A percentile compares a stretch with the other conserved stretches of the same genome.
Conservation (phyloP, 2,888 invertebrate genomes). For the Scaptodrosophila latifasciaeformis region DNA sequence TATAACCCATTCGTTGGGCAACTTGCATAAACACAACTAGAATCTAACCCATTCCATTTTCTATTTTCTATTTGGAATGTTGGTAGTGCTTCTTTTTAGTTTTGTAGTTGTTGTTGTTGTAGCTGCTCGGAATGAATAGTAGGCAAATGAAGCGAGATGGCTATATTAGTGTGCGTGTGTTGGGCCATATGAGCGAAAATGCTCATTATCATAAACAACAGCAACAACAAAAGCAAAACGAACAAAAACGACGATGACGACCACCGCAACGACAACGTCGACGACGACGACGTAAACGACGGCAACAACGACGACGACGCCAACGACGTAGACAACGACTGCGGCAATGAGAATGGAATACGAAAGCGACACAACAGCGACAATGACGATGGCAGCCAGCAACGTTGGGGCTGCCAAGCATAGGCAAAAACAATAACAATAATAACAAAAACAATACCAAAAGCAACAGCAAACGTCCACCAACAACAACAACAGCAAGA, state of each 20-base stretch:
- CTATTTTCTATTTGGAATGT: background rate
- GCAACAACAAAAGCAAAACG: conserved; percentile 24
- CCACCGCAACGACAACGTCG: conserved; percentile 19
- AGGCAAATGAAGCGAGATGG: conserved; percentile 68
- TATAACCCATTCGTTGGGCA: conserved; percentile 5
- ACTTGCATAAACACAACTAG: conserved; percentile 12
- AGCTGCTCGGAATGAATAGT: conserved; percentile 19
- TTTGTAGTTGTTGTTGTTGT: conserved; percentile 7
- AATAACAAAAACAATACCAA: too few species aligned
- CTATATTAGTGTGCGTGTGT: conserved; percentile 51
- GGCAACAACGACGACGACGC: conserved; percentile 28
- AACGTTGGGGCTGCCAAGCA: too few species aligned
- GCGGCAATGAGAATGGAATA: conserved; percentile 9
- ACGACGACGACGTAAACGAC: background rate
- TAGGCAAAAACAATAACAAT: too few species aligned
- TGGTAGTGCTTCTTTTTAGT: background rate
- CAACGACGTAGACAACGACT: conserved; percentile 20
- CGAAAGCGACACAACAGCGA: background rate
- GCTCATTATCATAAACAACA: conserved; percentile 68
- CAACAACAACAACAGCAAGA: conserved; percentile 34
- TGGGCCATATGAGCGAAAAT: conserved; percentile 61
- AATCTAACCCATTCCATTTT: conserved; percentile 28
- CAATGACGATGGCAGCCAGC: too few species aligned
- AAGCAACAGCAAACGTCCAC: conserved; percentile 1
- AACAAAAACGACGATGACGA: conserved; percentile 36